Conservation (phyloP, 2,797 vertebrate species). For the Diceros bicornis region DNA sequence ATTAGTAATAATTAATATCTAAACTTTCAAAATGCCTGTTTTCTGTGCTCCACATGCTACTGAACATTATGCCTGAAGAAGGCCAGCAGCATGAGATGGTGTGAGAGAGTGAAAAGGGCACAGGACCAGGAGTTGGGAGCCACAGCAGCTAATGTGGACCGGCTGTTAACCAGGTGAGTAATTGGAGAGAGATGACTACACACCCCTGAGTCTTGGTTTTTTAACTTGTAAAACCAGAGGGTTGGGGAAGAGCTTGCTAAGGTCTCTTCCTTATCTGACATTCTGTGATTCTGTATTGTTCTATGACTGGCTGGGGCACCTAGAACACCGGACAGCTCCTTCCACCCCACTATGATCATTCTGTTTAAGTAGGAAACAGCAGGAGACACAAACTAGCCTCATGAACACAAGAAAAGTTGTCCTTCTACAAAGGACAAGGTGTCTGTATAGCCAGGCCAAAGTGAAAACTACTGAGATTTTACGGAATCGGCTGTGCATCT, state of each 20-base stretch:
- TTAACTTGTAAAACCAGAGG: background rate
- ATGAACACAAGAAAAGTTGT: background rate
- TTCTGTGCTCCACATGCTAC: background rate
- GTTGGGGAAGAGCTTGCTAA: background rate
- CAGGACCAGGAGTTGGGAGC: background rate
- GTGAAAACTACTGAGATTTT: background rate
- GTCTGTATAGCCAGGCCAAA: background rate
- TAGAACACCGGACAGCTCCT: background rate
- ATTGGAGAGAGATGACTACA: background rate
- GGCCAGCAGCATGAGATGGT: background rate
- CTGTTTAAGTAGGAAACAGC: background rate
- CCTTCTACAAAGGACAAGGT: background rate
- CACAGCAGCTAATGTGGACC: too few relatives aligned
- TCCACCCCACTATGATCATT: background rate
- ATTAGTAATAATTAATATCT: background rate
- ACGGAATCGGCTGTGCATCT: background rate
- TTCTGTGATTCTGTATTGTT: background rate
- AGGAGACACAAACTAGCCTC: background rate
- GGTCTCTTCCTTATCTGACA: background rate
- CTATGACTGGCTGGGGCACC: background rate
- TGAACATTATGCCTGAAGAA: background rate
- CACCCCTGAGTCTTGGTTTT: background rate
- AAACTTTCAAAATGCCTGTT: background rate
- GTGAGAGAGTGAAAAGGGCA: fast-evolving
- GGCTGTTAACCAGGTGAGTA: background rate